A percentile compares a stretch with the other conserved stretches of the same genome.
Conservation (phyloP, 2,888 invertebrate species). For the Meiosimyza platycephala region DNA sequence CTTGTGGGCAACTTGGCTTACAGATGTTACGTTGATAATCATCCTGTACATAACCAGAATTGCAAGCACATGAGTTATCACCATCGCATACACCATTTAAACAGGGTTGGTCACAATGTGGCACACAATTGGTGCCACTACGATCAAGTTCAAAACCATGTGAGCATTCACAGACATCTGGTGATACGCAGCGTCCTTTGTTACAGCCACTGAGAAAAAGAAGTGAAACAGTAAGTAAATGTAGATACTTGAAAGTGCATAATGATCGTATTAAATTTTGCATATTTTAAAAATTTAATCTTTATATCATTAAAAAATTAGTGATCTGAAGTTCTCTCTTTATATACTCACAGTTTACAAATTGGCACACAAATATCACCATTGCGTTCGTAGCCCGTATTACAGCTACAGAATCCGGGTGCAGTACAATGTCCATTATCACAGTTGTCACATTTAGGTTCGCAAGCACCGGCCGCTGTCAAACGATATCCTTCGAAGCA, state of each 20-base stretch:
- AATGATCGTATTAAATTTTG: too few relatives aligned
- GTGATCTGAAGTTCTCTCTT: background rate
- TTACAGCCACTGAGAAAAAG: constrained; percentile 56
- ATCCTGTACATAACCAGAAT: constrained; percentile 69
- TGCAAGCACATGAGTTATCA: constrained; percentile 72
- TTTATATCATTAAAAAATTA: too few relatives aligned
- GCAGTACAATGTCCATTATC: constrained; percentile 72
- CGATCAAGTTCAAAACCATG: constrained; percentile 56
- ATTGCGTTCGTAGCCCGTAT: constrained; percentile 69
- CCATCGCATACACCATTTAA: constrained; percentile 78
- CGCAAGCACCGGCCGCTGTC: constrained; percentile 57
- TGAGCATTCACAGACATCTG: constrained; percentile 63
- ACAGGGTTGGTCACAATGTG: constrained; percentile 74
- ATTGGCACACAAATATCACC: constrained; percentile 63
- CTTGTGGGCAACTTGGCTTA: constrained; percentile 74
- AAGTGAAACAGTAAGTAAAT: background rate
- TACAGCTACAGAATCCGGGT: constrained; percentile 73
- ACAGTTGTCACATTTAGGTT: constrained; percentile 65
- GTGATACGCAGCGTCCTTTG: constrained; percentile 66
- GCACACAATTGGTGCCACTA: constrained; percentile 67
- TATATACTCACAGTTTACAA: constrained; percentile 57
- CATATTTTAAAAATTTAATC: too few relatives aligned
- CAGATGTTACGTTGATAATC: constrained; percentile 67
- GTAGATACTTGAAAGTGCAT: background rate
- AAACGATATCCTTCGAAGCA: constrained; percentile 56